phyloP scores from a whole-genome alignment of 2,113 vertebrate species.

The Perccottus glenii region DNA sequence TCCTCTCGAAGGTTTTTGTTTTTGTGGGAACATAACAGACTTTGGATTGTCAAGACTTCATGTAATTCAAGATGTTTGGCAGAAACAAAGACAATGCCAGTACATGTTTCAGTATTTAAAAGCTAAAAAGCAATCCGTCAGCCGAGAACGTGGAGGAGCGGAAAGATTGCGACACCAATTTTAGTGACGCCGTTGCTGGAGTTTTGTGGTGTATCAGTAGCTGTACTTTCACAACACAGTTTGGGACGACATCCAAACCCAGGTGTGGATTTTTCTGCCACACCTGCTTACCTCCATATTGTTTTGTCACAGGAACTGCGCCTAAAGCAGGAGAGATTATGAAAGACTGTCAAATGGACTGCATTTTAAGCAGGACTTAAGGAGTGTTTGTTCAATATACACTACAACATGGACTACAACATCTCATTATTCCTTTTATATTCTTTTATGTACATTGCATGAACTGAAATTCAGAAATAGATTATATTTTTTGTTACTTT shows the following conservation, averaged over 20 bases:
- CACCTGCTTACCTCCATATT: conserved; percentile 51
- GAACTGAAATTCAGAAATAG: no score
- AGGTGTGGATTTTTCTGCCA: conserved; percentile 14
- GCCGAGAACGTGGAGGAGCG: conserved; percentile 21
- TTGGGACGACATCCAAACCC: conserved; percentile 46
- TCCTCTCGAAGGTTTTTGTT: neutral
- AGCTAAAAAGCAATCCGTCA: no score
- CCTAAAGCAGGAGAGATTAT: conserved; percentile 10
- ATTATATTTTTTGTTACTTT: no score
- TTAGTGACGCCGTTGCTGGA: conserved; percentile 2
- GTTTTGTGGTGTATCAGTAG: neutral
- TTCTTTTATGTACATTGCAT: no score
- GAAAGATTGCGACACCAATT: conserved; percentile 25
- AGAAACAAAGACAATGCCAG: conserved; percentile 6
- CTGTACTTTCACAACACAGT: conserved; percentile 31
- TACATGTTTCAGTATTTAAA: conserved; percentile 9
- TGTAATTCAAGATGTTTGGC: conserved; percentile 1
- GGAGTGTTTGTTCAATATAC: no score
- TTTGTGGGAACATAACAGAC: conserved; percentile 12
- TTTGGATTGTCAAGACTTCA: neutral
- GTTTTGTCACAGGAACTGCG: conserved; percentile 8
- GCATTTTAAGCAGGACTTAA: neutral
- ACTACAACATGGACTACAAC: no score
- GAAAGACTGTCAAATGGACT: neutral
- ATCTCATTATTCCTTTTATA: no score